phyloP scores from a whole-genome alignment of 2,888 invertebrate genomes.

The Anagyrus pseudococci region DNA sequence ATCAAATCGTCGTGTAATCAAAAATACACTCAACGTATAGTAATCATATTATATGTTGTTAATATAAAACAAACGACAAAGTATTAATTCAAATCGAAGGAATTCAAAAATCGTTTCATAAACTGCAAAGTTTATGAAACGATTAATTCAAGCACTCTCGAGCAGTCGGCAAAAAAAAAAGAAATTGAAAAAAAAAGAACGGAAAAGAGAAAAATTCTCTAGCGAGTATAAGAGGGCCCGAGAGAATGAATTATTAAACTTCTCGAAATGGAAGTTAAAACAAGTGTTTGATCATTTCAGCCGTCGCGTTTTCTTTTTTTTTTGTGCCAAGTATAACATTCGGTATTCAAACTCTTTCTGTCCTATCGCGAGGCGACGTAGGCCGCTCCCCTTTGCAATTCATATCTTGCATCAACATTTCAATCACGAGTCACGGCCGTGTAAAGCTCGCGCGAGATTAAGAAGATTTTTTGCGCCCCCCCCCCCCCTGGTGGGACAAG shows the following conservation, averaged over 20 bases:
- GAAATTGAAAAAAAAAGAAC: background rate
- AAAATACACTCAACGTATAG: too few relatives aligned
- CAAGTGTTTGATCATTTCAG: slow-evolving; percentile 33
- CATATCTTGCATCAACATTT: slow-evolving; percentile 34
- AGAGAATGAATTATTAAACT: slow-evolving; percentile 33
- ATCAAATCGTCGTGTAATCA: too few relatives aligned
- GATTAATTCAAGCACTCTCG: too few relatives aligned
- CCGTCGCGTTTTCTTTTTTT: background rate
- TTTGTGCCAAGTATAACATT: slow-evolving; percentile 10
- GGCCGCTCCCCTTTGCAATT: slow-evolving; percentile 19
- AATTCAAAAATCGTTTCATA: too few relatives aligned
- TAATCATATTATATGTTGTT: too few relatives aligned
- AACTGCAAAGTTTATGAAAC: too few relatives aligned
- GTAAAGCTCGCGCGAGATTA: slow-evolving; percentile 15
- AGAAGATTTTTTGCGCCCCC: slow-evolving; percentile 21
- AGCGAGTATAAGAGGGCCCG: too few relatives aligned
- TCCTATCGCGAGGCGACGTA: too few relatives aligned
- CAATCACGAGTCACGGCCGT: slow-evolving; percentile 26
- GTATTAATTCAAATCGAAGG: too few relatives aligned
- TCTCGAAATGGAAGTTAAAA: slow-evolving; percentile 27
- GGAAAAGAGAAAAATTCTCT: slow-evolving; percentile 5
- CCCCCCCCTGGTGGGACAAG: too few relatives aligned
- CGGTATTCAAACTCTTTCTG: slow-evolving; percentile 16
- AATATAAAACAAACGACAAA: too few relatives aligned
- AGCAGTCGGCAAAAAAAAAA: background rate